Evolutionary conservation across 37 sponge, comb jelly and placozoan genomes (phyloP).

Genomic region (Bolinopsis microptera): DNA sequence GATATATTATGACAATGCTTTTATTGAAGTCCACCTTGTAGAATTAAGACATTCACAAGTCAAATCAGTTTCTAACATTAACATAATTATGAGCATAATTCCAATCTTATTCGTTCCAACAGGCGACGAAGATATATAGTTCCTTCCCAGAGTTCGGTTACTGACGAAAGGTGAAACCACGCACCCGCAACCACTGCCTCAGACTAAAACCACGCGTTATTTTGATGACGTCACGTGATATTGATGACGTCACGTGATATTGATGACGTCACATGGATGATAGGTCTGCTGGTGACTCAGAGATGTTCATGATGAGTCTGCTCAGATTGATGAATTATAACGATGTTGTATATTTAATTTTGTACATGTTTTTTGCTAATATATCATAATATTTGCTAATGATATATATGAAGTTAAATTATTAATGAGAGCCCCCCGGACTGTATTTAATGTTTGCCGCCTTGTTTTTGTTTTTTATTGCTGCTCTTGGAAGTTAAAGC

Average conservation of each 20-base stretch:
- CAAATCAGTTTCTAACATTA: too few relatives aligned
- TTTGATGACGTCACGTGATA: neutral
- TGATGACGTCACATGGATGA: neutral
- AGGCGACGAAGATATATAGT: conserved; percentile 61
- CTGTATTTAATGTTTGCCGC: neutral
- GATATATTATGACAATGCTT: too few relatives aligned
- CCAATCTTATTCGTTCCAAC: too few relatives aligned
- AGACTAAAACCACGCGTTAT: neutral
- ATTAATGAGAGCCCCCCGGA: neutral
- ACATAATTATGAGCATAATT: too few relatives aligned
- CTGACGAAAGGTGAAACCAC: conserved; percentile 48
- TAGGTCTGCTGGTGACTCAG: neutral
- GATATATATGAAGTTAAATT: conserved; percentile 24
- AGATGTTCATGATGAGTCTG: neutral
- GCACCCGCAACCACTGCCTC: neutral
- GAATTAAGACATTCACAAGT: too few relatives aligned
- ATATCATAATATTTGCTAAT: neutral
- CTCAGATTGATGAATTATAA: neutral
- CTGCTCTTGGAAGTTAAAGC: neutral
- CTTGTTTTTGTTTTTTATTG: neutral
- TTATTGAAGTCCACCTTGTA: too few relatives aligned
- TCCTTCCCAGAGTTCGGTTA: conserved; percentile 57
- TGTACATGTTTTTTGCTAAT: conserved; percentile 2
- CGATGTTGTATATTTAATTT: conserved; percentile 30
- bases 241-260: neutral